Evolutionary conservation across 2,888 invertebrate genomes (phyloP), one percentile per base, ranked within the genome.

Genomic region (Andrena camellia): DNA sequence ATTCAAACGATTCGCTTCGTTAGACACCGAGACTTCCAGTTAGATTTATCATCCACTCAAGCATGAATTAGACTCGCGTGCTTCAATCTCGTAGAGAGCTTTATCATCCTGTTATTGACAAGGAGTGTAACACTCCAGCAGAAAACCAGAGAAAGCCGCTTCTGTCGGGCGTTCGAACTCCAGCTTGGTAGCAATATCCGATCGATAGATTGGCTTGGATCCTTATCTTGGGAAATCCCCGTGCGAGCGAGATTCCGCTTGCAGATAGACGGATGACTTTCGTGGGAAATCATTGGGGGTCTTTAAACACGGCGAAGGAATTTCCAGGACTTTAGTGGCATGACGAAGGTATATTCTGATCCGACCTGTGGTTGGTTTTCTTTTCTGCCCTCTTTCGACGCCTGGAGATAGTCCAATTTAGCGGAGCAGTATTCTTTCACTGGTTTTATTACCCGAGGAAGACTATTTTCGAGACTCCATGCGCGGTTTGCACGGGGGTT

Each of bases 191-290:
- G 26, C n/a, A 8, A 54, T 74, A 64, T 70, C 31, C 31, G 62
- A 48, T 63, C 35, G 54, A 64, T 20, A n/a, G 70, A 68, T 78
- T 68, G 57, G 7, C 66, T 70, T 5, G 80, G 89, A 90, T 90
- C 67, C 63, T 70, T 89, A 90, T 89, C 91, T 86, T 69, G 80
- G 64, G 68, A 85, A 88, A 90, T 90, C 85, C 83, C 85, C 89
- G 90, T 90, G 90, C 72, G 87, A 90, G 86, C 70, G 69, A 88
- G 91, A 91, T 91, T 68, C 63, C 57, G 29, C 54, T 64, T 57
- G n/a, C 7, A 63, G 91, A 91, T 91, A 91, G 81, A 33, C 74
- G 66, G 42, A 57, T 80, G 88, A 87, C 88, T 86, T 78, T 79
- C 71, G 81, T 84, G 75, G 68, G 72, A 88, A 73, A 88, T 87